Evolutionary conservation across 2,888 invertebrate genomes (phyloP).

Genomic region (Eurois occulta): DNA sequence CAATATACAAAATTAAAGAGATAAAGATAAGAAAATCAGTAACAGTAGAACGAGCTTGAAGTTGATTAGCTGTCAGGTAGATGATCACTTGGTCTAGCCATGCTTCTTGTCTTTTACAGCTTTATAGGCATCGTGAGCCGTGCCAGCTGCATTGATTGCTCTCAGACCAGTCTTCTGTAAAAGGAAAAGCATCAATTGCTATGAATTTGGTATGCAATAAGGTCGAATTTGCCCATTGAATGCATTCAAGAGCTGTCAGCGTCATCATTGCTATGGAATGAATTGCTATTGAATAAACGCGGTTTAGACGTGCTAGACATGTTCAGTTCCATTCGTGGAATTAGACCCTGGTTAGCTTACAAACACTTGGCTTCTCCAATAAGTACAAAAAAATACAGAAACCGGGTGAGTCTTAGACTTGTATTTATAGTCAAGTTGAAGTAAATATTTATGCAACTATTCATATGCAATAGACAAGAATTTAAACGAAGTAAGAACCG

Average conservation of each 20-base stretch:
- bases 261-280: not conserved
- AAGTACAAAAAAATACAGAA: not conserved
- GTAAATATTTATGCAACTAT: no score
- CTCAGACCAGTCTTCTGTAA: slow-evolving; percentile 59
- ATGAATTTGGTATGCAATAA: not conserved
- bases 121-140: slow-evolving; percentile 53
- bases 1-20: not conserved
- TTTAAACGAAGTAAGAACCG: no score
- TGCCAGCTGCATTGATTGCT: slow-evolving; percentile 54
- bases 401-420: not conserved
- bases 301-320: not conserved
- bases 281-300: not conserved
- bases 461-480: no score
- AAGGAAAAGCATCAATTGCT: not conserved
- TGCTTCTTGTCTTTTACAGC: slow-evolving; percentile 48
- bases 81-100: slow-evolving; percentile 20
- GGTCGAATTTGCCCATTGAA: not conserved
- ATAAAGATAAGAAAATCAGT: not conserved
- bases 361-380: not conserved
- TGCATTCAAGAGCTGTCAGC: no score
- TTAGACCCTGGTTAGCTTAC: not conserved
- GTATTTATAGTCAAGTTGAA: no score
- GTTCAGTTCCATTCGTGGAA: not conserved
- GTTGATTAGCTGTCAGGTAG: no score
- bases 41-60: not conserved